phyloP scores from a whole-genome alignment of 2,888 invertebrate genomes.

The Standfussiana lucernea region DNA sequence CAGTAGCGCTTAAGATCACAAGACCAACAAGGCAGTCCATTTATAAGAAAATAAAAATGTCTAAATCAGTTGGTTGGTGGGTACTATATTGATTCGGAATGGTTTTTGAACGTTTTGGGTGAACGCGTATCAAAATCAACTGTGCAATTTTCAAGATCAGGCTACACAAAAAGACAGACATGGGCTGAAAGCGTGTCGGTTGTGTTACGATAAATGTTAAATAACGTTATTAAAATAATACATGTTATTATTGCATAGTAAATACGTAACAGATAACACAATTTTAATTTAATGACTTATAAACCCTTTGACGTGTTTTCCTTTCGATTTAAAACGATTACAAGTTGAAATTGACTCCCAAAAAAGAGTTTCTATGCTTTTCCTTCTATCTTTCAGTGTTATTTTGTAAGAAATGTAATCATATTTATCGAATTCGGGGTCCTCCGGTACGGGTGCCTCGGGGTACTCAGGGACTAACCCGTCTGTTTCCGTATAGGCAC shows the following conservation, averaged over 20 bases:
- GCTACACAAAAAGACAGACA: conserved; percentile 4
- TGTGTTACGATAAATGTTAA: conserved; percentile 30
- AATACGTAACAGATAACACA: conserved; percentile 14
- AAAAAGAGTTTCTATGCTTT: not conserved
- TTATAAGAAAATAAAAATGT: not conserved
- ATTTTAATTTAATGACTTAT: not conserved
- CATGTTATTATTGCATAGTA: not conserved
- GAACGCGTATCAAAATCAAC: conserved; percentile 12
- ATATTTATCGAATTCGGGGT: too few relatives aligned
- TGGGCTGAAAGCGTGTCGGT: conserved; percentile 45
- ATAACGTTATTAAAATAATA: conserved; percentile 14
- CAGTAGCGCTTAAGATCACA: not conserved
- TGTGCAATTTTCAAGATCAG: conserved; percentile 21
- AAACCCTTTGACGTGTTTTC: not conserved
- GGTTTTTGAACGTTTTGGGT: not conserved
- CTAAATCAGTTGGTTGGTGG: not conserved
- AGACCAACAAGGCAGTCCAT: not conserved
- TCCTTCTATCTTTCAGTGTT: not conserved
- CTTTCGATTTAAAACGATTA: not conserved
- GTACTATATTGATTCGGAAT: not conserved
- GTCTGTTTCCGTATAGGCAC: not conserved
- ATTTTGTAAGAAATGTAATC: too few relatives aligned
- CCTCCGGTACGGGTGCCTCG: too few relatives aligned
- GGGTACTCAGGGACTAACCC: too few relatives aligned
- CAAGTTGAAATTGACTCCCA: not conserved